Base-by-base conservation (phyloP, 2,113 vertebrate species). In the Syngnathus typhle region DNA sequence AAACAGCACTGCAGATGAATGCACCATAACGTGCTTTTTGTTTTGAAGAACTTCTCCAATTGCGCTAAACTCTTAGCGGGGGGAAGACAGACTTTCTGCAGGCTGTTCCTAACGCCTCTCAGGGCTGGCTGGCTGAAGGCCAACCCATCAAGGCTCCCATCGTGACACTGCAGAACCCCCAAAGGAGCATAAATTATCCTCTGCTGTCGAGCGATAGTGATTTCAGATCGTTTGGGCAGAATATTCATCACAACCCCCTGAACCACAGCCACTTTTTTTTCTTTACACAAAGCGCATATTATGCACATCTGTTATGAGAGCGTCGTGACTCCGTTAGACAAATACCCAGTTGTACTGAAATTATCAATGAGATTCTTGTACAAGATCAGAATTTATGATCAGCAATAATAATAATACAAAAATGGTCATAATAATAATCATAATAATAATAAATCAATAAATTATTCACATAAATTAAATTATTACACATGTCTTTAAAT, bases 131-230 rank as follows among this genome's bases (percentile, higher is more conserved):
- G 72, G 67, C 56, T 38, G 0, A 6, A 47, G 70, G 71, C 66
- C 44, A 68, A 64, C 21, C 37, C 61, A 78, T 77, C 43, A 60
- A 13, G 60, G 44, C 65, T 68, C 38, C 60, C 60, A 47, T 77
- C 55, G n/a, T 54, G 75, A 78, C 74, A 71, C 54, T 12, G 43
- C 43, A 61, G 63, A 76, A 64, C 54, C 73, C 59, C 68, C 77
- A 76, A 49, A 59, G 78, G 77, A 74, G 52, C 73, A 78, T 76
- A 72, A 78, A 82, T 85, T 72, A 77, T 43, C 38, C 49, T 66
- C 60, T 49, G 41, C 68, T 75, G 78, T 81, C 79, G 68, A 78
- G 73, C 7, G 18, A 80, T 74, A 73, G 73, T 63, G 73, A 82
- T 74, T 71, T 77, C 59, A 77, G 64, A 67, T 73, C 71, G 74